phyloP scores from a whole-genome alignment of 2,888 invertebrate genomes.

The Spicauda simplicius region DNA sequence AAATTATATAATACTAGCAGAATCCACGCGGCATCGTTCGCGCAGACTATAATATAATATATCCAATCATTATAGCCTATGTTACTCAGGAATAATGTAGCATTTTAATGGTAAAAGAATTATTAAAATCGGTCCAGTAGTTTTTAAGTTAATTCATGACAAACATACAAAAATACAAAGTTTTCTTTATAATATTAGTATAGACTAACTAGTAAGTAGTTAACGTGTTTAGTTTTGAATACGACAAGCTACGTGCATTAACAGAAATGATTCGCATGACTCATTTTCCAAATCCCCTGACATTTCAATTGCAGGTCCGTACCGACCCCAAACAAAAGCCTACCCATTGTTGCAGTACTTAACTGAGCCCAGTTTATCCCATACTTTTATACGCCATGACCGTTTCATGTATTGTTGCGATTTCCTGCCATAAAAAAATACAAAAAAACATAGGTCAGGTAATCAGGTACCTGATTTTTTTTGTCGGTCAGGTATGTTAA shows the following conservation, averaged over 20 bases:
- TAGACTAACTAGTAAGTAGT: too few relatives aligned
- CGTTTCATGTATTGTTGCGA: slow-evolving; percentile 67
- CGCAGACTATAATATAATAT: too few relatives aligned
- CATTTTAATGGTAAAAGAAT: too few relatives aligned
- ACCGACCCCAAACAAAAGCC: slow-evolving; percentile 30
- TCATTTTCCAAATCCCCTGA: slow-evolving; percentile 21
- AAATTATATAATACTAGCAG: too few relatives aligned
- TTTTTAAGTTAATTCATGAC: too few relatives aligned
- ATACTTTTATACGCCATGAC: slow-evolving; percentile 53
- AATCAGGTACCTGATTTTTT: slow-evolving; percentile 67
- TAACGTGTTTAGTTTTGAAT: too few relatives aligned
- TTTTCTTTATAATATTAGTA: too few relatives aligned
- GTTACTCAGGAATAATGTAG: too few relatives aligned
- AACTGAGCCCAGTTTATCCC: slow-evolving; percentile 50
- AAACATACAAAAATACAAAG: too few relatives aligned
- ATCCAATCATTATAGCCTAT: too few relatives aligned
- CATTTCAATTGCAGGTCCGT: slow-evolving; percentile 36
- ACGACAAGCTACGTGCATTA: neutral
- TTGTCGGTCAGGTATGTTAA: slow-evolving; percentile 62
- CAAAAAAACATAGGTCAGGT: slow-evolving; percentile 63
- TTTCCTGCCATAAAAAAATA: slow-evolving; percentile 68
- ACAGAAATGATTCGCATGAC: slow-evolving; percentile 10
- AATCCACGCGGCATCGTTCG: too few relatives aligned
- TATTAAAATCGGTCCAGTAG: too few relatives aligned
- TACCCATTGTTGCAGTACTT: slow-evolving; percentile 37